These are phyloP conservation scores for Gryon sp. DNA, from an alignment of 1,140 invertebrate genomes.

Conservation along the genomic window DNA sequence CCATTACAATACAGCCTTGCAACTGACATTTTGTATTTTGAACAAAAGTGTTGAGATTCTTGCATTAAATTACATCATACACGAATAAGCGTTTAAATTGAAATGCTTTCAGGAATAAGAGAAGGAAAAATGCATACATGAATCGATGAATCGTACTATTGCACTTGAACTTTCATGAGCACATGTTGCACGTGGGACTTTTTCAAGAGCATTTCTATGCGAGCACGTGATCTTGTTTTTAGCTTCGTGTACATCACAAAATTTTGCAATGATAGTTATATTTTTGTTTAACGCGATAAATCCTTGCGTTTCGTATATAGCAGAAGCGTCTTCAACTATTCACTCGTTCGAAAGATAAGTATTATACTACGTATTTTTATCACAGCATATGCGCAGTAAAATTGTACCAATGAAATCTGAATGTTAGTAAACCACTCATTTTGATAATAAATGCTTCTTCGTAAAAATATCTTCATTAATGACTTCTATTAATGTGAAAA, in stretches of 20 bases:
- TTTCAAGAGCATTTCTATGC: constrained; percentile 20
- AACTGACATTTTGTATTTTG: too few relatives aligned
- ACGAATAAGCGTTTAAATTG: too few relatives aligned
- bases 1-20: too few relatives aligned
- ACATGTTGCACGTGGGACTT: constrained; percentile 41
- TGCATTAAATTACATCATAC: too few relatives aligned
- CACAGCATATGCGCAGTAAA: constrained; percentile 35
- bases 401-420: not conserved
- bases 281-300: too few relatives aligned
- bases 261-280: too few relatives aligned
- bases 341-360: constrained; percentile 15
- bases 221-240: constrained; percentile 27
- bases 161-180: constrained; percentile 45
- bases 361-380: constrained; percentile 21
- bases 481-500: too few relatives aligned
- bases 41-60: too few relatives aligned
- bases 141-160: constrained; percentile 41
- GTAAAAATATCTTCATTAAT: too few relatives aligned
- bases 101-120: constrained; percentile 2
- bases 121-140: constrained; percentile 8
- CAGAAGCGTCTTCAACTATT: constrained; percentile 5
- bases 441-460: too few relatives aligned
- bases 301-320: constrained; percentile 3
- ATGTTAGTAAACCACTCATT: too few relatives aligned
- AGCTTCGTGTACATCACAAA: constrained; percentile 1